Percentiles rank a stretch among this genome's conserved stretches.
Evolutionary conservation across 2,113 vertebrate species (phyloP).

Genomic region (Nannospalax galili): DNA sequence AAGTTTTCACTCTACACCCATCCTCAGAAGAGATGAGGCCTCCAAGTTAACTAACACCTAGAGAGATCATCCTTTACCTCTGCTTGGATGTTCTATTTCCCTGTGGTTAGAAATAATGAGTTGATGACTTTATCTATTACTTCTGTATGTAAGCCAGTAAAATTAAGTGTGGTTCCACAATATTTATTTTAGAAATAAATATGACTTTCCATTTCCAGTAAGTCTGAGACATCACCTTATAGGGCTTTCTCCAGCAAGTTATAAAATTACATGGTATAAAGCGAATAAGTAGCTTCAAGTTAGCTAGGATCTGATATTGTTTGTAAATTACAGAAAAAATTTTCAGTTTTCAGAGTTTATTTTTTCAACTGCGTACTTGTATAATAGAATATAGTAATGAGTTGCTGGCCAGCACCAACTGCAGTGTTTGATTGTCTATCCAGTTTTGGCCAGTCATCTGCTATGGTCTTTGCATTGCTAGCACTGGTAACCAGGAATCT

Average conservation of each 20-base stretch:
- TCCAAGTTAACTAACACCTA: slow-evolving; percentile 5
- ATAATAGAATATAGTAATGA: background rate
- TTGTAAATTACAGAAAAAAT: slow-evolving; percentile 10
- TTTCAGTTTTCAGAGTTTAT: background rate
- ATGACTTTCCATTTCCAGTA: background rate
- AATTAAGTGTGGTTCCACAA: background rate
- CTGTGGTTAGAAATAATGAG: background rate
- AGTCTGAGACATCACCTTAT: background rate
- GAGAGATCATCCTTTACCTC: background rate
- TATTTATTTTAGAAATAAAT: slow-evolving; percentile 28
- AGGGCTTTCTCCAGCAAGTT: slow-evolving; percentile 13
- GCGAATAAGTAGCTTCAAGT: slow-evolving; percentile 10
- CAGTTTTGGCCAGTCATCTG: background rate
- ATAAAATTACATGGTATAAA: background rate
- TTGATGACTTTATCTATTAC: background rate
- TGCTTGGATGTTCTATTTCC: background rate
- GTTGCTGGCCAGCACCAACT: background rate
- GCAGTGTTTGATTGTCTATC: background rate
- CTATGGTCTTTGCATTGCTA: background rate
- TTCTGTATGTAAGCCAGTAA: background rate
- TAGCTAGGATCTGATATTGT: background rate
- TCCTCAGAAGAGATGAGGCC: background rate
- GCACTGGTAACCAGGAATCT: background rate
- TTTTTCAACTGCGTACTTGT: background rate
- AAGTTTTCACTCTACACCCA: background rate